Evolutionary conservation across 1,140 invertebrate species (phyloP).

Genomic region (Protaetia brevitarsis): DNA sequence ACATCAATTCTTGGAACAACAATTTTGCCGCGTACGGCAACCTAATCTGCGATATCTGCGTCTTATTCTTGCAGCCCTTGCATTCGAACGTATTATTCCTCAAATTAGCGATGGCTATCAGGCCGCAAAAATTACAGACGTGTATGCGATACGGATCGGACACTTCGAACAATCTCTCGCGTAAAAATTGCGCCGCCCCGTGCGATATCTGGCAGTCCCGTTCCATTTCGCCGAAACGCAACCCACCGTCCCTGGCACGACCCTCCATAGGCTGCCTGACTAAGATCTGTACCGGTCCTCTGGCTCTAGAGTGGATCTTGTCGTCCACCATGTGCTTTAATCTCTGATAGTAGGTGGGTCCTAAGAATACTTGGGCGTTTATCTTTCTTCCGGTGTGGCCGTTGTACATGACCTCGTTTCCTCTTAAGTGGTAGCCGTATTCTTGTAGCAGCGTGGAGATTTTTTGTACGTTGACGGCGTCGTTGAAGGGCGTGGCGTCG

Average conservation of each 20-base stretch:
- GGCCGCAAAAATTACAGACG: slow-evolving; percentile 95
- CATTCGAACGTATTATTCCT: slow-evolving; percentile 98
- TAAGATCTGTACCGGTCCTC: slow-evolving; percentile 96
- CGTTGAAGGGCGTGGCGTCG: slow-evolving; percentile 98
- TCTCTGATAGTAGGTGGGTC: slow-evolving; percentile 94
- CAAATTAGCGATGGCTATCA: slow-evolving; percentile 96
- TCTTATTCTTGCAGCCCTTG: slow-evolving; percentile 97
- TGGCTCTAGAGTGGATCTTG: slow-evolving; percentile 96
- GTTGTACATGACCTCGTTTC: slow-evolving; percentile 98
- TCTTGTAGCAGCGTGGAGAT: slow-evolving; percentile 95
- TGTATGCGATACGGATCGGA: slow-evolving; percentile 97
- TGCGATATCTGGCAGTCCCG: slow-evolving; percentile 99
- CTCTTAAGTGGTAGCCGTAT: slow-evolving; percentile 94
- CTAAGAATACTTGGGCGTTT: slow-evolving; percentile 92
- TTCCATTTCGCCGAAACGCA: slow-evolving; percentile 99
- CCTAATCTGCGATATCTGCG: slow-evolving; percentile 95
- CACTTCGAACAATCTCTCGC: slow-evolving; percentile 95
- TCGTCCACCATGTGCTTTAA: slow-evolving; percentile 99
- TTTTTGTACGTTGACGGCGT: slow-evolving; percentile 98
- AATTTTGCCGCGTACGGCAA: slow-evolving; percentile 97
- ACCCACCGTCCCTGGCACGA: slow-evolving; percentile 93
- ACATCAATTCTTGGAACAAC: slow-evolving; percentile 98
- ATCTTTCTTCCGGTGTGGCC: slow-evolving; percentile 96
- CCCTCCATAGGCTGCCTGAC: slow-evolving; percentile 99
- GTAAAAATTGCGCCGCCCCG: slow-evolving; percentile 94